These are phyloP conservation scores for Falco concolor DNA, from an alignment of 2,797 vertebrate species.

Conservation along the genomic window DNA sequence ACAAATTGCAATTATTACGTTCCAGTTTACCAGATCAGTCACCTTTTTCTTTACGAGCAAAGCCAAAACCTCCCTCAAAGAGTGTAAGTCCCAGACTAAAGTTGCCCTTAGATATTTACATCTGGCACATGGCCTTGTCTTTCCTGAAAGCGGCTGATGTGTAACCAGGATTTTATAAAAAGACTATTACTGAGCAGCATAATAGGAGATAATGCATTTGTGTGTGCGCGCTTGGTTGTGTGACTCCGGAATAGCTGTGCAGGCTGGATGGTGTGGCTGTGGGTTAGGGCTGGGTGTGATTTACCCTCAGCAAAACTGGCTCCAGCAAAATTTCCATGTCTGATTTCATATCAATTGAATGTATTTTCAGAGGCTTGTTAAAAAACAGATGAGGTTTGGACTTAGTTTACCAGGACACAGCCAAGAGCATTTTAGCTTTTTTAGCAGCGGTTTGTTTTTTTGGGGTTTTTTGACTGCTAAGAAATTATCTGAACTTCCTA, in stretches of 20 bases:
- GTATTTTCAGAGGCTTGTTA: background rate
- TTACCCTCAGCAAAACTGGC: background rate
- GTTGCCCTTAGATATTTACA: background rate
- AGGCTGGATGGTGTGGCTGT: background rate
- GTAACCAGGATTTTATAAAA: background rate
- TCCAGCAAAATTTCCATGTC: background rate
- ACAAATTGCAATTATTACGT: background rate
- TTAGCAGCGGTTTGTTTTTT: background rate
- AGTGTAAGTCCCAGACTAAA: background rate
- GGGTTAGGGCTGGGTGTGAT: background rate
- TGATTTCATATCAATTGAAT: background rate
- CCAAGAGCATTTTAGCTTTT: background rate
- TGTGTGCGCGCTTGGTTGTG: background rate
- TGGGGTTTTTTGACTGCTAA: background rate
- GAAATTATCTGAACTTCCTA: background rate
- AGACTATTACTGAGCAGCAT: background rate
- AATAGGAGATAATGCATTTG: background rate
- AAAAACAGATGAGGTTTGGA: background rate
- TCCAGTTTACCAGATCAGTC: background rate
- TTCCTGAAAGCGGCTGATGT: background rate
- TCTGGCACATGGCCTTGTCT: background rate
- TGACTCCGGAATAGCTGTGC: background rate
- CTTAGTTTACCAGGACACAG: background rate
- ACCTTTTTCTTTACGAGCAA: background rate
- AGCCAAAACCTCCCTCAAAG: background rate